Conservation (phyloP, 2,113 vertebrate genomes). For the Gavialis gangeticus region DNA sequence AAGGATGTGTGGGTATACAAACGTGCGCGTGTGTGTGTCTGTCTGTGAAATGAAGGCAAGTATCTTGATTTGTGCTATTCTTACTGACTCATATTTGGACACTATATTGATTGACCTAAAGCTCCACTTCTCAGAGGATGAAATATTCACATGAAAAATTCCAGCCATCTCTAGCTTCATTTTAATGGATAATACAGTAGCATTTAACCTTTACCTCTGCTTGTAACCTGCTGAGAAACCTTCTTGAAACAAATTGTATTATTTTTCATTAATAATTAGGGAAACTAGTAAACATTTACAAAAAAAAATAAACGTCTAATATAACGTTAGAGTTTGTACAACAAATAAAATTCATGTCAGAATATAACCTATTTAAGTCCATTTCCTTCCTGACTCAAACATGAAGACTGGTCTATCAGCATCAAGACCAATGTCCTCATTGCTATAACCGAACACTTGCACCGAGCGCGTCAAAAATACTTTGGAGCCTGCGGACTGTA, state of each 20-base stretch:
- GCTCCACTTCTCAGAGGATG: background rate
- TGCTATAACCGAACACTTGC: background rate
- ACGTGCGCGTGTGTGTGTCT: accelerated
- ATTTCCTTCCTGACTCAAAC: background rate
- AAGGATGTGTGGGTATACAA: too few species aligned
- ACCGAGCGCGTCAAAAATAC: background rate
- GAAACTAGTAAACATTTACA: background rate
- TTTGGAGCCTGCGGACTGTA: background rate
- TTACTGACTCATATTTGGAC: background rate
- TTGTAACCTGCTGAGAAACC: background rate
- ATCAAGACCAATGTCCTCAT: background rate
- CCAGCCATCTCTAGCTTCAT: background rate
- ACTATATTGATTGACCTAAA: background rate
- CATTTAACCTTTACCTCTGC: background rate
- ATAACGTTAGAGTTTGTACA: background rate
- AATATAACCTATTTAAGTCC: background rate
- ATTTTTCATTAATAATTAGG: background rate
- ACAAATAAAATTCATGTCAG: background rate
- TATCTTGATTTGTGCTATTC: background rate
- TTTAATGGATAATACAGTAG: background rate
- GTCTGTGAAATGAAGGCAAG: background rate
- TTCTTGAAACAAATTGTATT: background rate
- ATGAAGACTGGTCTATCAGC: background rate
- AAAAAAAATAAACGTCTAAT: background rate
- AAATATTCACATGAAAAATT: background rate